Base-by-base conservation (phyloP, 2,888 invertebrate genomes). In the Saturnia pavonia region DNA sequence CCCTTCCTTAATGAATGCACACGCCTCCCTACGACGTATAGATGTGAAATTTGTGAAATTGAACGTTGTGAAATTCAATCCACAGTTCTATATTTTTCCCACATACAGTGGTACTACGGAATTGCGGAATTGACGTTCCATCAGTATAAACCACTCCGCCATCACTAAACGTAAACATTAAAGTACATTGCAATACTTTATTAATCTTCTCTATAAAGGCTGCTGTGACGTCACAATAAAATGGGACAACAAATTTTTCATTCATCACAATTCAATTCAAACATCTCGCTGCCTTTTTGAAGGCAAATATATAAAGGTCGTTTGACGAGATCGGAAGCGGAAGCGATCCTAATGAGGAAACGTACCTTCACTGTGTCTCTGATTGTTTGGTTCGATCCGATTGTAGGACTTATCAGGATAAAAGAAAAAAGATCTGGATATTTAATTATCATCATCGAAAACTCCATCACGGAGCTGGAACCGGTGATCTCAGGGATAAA, bases 321-420 rank as follows among this genome's bases (percentile, higher is more conserved):
- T 40, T 51, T 45, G 54, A 22, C 19, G 68, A 40, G 14, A 68
- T 69, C 57, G 71, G 69, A 65, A 70, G 19, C 72, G 72, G 69
- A 70, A 72, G 68, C 14, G 63, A n/a, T 27, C 69, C 69, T 72
- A 69, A 72, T 71, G 72, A 72, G 69, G 72, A 67, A 60, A 25
- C 70, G 70, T 19, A 22, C 65, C 54, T 51, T 71, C 66, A 43
- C 54, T 66, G 69, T 71, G 66, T 66, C 14, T 27, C 57, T 60
- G 69, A 69, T 71, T 71, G 69, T 22, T 42, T 40, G 34, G 40
- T 40, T 65, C 65, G 65, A 65, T 65, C n/a, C 65, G 65, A 40
- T 40, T 65, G 34, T 65, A 40, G 19, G 65, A 11, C n/a, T 27
- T 14, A 1, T 60, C 14, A 27, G 57, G 25, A 60, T 60, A 2